Base-by-base conservation (phyloP, 1,140 invertebrate species). In the Diorhabda elongata region DNA sequence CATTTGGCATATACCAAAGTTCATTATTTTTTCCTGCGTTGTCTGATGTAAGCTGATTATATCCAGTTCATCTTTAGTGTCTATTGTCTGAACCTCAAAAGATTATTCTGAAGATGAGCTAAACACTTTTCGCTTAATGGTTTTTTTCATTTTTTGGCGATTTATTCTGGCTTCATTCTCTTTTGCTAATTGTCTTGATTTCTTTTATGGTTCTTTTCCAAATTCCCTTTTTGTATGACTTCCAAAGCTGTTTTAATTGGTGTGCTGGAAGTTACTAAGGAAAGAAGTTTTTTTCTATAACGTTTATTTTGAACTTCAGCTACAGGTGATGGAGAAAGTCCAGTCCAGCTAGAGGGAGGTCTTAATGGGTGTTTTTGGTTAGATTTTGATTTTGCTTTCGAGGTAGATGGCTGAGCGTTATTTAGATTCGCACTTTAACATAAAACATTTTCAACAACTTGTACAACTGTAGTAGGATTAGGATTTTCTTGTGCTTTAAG, bases 221-320 rank as follows among this genome's bases (percentile, higher is more conserved):
- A 44, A n/a, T 7, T 42, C 44, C 57, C 58, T 3, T 6, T 9
- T 45, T n/a, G 3, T 41, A 7, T 43, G 52, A n/a, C 52, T n/a
- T 56, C 52, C 52, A 56, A n/a, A 56, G 52, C 52, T 56, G 52
- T 56, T n/a, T 56, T 56, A 56, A 56, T 2, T 56, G 52, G 52
- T 56, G 52, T 7, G 52, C 2, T 56, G 52, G 52, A 56, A 56
- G 2, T 56, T 56, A 56, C n/a, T n/a, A 56, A 56, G 2, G 52
- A 56, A n/a, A n/a, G 52, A 6, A 56, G 52, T 56, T 56, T 26
- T 56, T 56, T 56, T 56, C 52, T 56, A 2, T 56, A n/a, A 56
- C 52, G 2, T 2, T 56, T 56, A 56, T 56, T 56, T 56, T 56
- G 6, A 56, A 56, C 52, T 56, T 56, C 52, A 56, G 52, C 52